Evolutionary conservation across 35 echinoderm and acorn worm species (phyloP), one percentile per base, ranked within the genome.

Genomic region (Holothuria glaberrima): DNA sequence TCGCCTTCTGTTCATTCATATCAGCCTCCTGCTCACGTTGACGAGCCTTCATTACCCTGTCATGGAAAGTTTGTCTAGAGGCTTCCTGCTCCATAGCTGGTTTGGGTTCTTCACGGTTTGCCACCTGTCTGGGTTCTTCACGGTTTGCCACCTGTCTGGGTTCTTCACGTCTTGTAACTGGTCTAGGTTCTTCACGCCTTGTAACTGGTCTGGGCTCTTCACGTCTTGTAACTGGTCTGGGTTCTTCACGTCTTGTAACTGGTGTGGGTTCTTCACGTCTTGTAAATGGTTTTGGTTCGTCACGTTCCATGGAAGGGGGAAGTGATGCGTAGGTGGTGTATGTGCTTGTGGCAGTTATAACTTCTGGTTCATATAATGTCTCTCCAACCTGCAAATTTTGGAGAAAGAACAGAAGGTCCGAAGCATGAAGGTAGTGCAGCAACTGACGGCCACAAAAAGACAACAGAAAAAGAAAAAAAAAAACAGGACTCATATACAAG

Each of bases 1-100:
- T 86, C 5, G 83, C 83, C 14, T 45, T 64, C 35, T 86, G 30
- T 61, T 59, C 48, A 6, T 21, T 48, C 2, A 54, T n/a, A 33
- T 57, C 32, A 12, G 33, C 36, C 59, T 86, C 83, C 36, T 68
- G 58, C 83, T 86, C 83, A 46, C 19, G 16, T 32, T 57, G 31
- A n/a, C 48, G 32, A 17, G 83, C 83, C 30, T 68, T 69, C 10
- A 36, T 19, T 14, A 86, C n/a, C 59, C 34, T 86, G 3, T 86
- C 83, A 5, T 69, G 63, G 28, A 86, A 86, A 48, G n/a, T 59
- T n/a, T n/a, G n/a, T n/a, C n/a, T n/a, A n/a, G n/a, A n/a, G n/a
- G n/a, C n/a, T n/a, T n/a, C n/a, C n/a, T n/a, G n/a, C n/a, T n/a
- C n/a, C n/a, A n/a, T n/a, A n/a, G n/a, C n/a, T n/a, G n/a, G n/a